Evolutionary conservation across 1,140 invertebrate genomes (phyloP).

Genomic region (Drosophila prosaltans): DNA sequence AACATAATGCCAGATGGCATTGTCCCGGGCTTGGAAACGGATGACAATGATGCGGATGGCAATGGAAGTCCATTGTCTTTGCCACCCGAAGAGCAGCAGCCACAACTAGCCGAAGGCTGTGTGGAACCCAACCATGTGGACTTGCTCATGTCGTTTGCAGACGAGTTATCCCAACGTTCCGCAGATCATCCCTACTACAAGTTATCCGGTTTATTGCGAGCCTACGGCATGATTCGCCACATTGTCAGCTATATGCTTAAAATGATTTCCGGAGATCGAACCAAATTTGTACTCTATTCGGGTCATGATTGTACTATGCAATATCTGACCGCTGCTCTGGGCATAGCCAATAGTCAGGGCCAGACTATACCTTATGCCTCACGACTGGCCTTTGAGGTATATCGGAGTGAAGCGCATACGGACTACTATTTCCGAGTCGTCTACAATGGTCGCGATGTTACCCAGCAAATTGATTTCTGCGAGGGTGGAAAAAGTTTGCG

Average conservation of each 20-base stretch:
- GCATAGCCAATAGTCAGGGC: constrained; percentile 84
- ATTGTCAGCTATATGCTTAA: constrained; percentile 91
- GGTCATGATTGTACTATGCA: constrained; percentile 95
- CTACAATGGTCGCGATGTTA: constrained; percentile 94
- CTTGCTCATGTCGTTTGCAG: constrained; percentile 89
- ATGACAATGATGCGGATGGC: constrained; percentile 15
- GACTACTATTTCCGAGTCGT: constrained; percentile 90
- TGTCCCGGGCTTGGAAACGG: constrained; percentile 7
- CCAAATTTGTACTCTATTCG: constrained; percentile 93
- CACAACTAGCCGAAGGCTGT: constrained; percentile 57
- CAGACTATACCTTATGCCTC: constrained; percentile 90
- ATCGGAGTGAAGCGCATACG: constrained; percentile 85
- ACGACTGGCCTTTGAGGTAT: constrained; percentile 93
- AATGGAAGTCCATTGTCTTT: constrained; percentile 35
- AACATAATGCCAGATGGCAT: constrained; percentile 27
- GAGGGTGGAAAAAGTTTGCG: constrained; percentile 85
- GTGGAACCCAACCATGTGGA: constrained; percentile 86
- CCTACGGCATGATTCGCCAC: constrained; percentile 90
- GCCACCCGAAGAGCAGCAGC: constrained; percentile 22
- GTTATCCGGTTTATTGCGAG: constrained; percentile 87
- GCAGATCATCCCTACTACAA: constrained; percentile 87
- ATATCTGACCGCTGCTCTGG: constrained; percentile 91
- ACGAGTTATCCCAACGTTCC: constrained; percentile 89
- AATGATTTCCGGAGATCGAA: constrained; percentile 90
- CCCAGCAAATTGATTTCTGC: constrained; percentile 92